Percentiles rank a stretch among this genome's conserved stretches.
phyloP scores from a whole-genome alignment of 2,113 vertebrate genomes.

The Lycocorax pyrrhopterus region DNA sequence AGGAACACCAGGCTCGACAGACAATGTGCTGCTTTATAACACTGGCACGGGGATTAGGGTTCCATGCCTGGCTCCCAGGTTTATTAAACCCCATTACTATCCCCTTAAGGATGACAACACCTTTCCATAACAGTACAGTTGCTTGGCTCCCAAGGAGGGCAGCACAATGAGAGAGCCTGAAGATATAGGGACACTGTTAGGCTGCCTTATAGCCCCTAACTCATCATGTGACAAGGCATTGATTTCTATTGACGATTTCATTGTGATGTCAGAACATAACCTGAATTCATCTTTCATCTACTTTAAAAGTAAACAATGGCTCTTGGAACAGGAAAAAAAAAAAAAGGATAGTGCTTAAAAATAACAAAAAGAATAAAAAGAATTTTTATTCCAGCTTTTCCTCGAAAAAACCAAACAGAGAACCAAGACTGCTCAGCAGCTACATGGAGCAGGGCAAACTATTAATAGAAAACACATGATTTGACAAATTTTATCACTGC shows the following conservation, averaged over 20 bases:
- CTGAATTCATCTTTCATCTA: conserved; percentile 63
- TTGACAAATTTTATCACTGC: conserved; percentile 13
- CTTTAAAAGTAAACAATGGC: conserved; percentile 68
- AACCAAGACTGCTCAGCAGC: not conserved
- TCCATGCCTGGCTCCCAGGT: conserved; percentile 15
- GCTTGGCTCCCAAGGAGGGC: conserved; percentile 3
- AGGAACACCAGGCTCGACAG: not conserved
- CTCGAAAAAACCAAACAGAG: conserved; percentile 14
- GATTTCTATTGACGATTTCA: conserved; percentile 75
- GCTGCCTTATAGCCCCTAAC: conserved; percentile 58
- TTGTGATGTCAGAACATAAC: conserved; percentile 64
- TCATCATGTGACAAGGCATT: conserved; percentile 65
- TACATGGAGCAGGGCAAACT: not conserved
- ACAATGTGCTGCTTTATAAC: not conserved
- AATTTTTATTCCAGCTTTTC: conserved; percentile 8
- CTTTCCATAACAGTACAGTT: conserved; percentile 47
- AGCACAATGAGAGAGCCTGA: conserved; percentile 39
- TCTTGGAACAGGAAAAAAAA: not conserved
- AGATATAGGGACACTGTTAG: conserved; percentile 46
- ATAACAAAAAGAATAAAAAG: not conserved
- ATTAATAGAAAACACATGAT: conserved; percentile 3
- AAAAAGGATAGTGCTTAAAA: not conserved
- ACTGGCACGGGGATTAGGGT: not conserved
- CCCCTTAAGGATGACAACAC: conserved; percentile 36
- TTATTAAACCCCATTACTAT: conserved; percentile 64